These are phyloP conservation scores for Condylostylus longicornis DNA, from an alignment of 1,140 invertebrate genomes.

Conservation along the genomic window DNA sequence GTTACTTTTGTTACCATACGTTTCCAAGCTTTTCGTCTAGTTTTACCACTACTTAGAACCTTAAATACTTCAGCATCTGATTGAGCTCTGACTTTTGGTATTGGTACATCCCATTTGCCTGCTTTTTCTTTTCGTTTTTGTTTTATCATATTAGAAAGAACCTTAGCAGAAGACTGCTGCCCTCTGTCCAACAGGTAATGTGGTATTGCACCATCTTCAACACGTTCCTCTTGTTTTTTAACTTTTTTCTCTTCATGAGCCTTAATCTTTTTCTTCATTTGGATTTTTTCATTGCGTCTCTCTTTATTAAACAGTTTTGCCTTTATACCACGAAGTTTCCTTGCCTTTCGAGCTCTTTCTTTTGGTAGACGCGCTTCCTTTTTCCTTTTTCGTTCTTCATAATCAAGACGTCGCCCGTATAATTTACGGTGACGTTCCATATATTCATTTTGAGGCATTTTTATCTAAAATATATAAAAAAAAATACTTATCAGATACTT, in stretches of 20 bases:
- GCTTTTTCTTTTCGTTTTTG: conserved; percentile 99
- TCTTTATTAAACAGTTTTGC: conserved; percentile 97
- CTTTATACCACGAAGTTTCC: conserved; percentile 85
- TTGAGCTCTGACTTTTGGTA: conserved; percentile 94
- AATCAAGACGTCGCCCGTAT: conserved; percentile 88
- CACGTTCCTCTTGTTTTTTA: conserved; percentile 69
- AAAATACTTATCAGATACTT: too few species aligned
- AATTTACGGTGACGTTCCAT: conserved; percentile 95
- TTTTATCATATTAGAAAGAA: conserved; percentile 98
- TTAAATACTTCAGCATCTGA: conserved; percentile 97
- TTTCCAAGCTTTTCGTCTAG: conserved; percentile 95
- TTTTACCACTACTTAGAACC: conserved; percentile 87
- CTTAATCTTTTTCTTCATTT: conserved; percentile 96
- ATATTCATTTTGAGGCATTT: conserved; percentile 99
- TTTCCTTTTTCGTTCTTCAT: conserved; percentile 94
- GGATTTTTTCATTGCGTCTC: conserved; percentile 93
- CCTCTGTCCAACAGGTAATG: conserved; percentile 95
- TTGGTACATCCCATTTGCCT: conserved; percentile 98
- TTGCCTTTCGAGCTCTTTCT: conserved; percentile 75
- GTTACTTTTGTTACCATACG: conserved; percentile 98
- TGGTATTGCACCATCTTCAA: conserved; percentile 81
- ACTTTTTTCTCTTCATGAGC: conserved; percentile 82
- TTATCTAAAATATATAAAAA: conserved; percentile 21
- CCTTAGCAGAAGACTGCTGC: conserved; percentile 83
- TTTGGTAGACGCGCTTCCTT: conserved; percentile 86